Evolutionary conservation across 2,888 invertebrate genomes (phyloP).

Genomic region (Sarcophaga caerulescens): DNA sequence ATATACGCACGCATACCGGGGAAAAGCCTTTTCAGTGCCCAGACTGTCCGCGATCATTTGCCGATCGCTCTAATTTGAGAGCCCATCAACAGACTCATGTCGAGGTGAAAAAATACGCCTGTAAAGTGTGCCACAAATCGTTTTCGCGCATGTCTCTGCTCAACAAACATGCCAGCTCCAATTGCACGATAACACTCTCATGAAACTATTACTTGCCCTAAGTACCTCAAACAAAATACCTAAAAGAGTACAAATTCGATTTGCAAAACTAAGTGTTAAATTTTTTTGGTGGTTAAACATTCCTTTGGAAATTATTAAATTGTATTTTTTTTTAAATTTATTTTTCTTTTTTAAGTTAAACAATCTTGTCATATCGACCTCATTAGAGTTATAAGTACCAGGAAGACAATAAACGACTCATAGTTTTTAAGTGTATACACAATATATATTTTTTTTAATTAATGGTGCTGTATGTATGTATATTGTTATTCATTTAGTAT

Average conservation of each 20-base stretch:
- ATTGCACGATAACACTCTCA: constrained; percentile 78
- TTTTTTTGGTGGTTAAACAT: constrained; percentile 34
- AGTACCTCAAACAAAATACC: constrained; percentile 11
- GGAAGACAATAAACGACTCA: constrained; percentile 63
- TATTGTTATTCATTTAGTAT: constrained; percentile 48
- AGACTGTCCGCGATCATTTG: constrained; percentile 80
- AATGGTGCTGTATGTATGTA: constrained; percentile 68
- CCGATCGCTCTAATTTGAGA: constrained; percentile 80
- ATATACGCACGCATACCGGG: constrained; percentile 80
- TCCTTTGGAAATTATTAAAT: constrained; percentile 71
- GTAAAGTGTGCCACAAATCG: constrained; percentile 79
- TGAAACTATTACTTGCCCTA: constrained; percentile 64
- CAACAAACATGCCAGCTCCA: constrained; percentile 79
- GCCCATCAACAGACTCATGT: constrained; percentile 81
- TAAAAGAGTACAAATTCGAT: not conserved
- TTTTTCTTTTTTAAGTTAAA: constrained; percentile 44
- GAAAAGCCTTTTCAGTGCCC: constrained; percentile 80
- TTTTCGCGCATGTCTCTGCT: constrained; percentile 81
- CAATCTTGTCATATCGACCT: constrained; percentile 18
- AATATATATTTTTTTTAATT: constrained; percentile 15
- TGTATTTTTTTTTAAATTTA: constrained; percentile 26
- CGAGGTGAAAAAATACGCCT: constrained; percentile 80
- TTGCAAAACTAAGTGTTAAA: constrained; percentile 4
- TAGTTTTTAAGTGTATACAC: constrained; percentile 34
- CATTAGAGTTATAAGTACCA: constrained; percentile 17